Evolutionary conservation across 2,888 invertebrate species (phyloP).

Genomic region (Drosophila pseudotalamancana): DNA sequence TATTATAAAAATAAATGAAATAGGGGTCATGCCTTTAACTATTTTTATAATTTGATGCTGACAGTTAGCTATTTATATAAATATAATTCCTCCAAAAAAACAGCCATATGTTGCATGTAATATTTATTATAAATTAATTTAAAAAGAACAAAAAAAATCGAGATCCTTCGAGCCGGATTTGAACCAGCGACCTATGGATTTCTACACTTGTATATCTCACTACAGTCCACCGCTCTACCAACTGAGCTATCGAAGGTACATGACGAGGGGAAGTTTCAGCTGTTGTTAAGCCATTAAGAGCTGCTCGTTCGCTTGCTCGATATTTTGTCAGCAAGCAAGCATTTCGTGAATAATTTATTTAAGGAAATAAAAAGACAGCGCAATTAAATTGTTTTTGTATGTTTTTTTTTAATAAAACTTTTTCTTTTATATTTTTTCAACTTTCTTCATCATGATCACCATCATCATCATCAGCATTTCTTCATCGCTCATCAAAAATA

Average conservation of each 20-base stretch:
- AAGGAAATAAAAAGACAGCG: slow-evolving; percentile 22
- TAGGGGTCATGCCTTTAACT: too few species aligned
- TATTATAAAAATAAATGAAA: too few species aligned
- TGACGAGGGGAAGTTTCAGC: slow-evolving; percentile 22
- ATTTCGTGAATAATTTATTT: background rate
- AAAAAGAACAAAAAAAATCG: slow-evolving; percentile 11
- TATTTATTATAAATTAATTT: background rate
- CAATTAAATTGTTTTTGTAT: slow-evolving; percentile 43
- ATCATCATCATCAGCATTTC: slow-evolving; percentile 55
- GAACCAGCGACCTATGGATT: slow-evolving; percentile 81
- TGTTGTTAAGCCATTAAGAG: slow-evolving; percentile 6
- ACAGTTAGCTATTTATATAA: background rate
- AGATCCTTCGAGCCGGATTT: slow-evolving; percentile 79
- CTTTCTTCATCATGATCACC: slow-evolving; percentile 56
- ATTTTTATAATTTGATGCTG: too few species aligned
- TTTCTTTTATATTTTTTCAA: slow-evolving; percentile 71
- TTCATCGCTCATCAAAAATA: slow-evolving; percentile 49
- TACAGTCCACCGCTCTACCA: slow-evolving; percentile 80
- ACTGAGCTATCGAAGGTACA: slow-evolving; percentile 77
- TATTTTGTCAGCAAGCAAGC: background rate
- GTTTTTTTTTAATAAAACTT: slow-evolving; percentile 64
- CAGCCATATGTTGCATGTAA: background rate
- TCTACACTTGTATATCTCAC: slow-evolving; percentile 32
- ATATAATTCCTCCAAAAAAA: background rate
- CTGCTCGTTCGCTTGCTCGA: background rate